Conservation (phyloP, 2,113 vertebrate species). For the Hepsetus odoe region DNA sequence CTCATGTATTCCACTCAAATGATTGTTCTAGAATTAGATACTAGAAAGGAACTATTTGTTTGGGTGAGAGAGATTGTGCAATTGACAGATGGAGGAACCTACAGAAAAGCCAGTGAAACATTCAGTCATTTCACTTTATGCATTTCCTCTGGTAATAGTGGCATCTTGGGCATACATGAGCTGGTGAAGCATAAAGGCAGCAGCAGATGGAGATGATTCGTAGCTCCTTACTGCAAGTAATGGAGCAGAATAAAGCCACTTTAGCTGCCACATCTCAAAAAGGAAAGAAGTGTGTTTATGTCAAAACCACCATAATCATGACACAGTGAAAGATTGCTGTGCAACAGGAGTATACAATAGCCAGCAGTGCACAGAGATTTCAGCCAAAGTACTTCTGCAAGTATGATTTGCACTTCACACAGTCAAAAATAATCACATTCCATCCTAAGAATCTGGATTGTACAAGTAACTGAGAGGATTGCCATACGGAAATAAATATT, state of each 20-base stretch:
- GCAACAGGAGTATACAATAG: conserved; percentile 14
- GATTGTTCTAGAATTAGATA: neutral
- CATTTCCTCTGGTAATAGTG: conserved; percentile 23
- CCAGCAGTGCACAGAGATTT: neutral
- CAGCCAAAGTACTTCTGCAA: neutral
- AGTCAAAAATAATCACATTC: neutral
- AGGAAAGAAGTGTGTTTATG: conserved; percentile 39
- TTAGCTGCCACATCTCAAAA: conserved; percentile 30
- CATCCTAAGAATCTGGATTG: neutral
- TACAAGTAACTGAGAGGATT: neutral
- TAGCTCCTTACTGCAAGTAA: conserved; percentile 52
- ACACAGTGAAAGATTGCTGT: conserved; percentile 22
- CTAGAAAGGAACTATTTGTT: neutral
- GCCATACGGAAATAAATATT: neutral
- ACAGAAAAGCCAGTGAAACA: conserved; percentile 33
- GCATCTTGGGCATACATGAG: conserved; percentile 38
- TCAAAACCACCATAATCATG: conserved; percentile 5
- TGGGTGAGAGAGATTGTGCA: neutral
- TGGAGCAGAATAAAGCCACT: conserved; percentile 54
- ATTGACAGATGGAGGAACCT: conserved; percentile 12
- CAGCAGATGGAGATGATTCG: conserved; percentile 60
- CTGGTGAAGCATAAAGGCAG: conserved; percentile 44
- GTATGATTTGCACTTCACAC: neutral
- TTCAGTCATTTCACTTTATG: conserved; percentile 13
- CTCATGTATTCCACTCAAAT: neutral